These are phyloP conservation scores for Rhyacichthys aspro DNA, from an alignment of 2,797 vertebrate genomes.

Conservation along the genomic window DNA sequence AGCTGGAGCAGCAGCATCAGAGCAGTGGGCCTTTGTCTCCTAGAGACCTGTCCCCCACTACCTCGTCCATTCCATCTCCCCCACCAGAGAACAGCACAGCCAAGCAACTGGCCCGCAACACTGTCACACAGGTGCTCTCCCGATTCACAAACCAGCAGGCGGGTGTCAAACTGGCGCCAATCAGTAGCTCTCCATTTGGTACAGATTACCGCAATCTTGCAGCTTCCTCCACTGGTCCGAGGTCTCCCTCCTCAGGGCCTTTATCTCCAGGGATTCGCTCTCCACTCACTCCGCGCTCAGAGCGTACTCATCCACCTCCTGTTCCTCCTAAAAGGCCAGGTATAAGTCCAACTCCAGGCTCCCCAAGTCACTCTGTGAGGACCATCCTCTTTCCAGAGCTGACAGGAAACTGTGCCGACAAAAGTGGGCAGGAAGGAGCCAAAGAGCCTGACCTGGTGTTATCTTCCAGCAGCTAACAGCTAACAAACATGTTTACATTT, in stretches of 20 bases:
- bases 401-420: conserved; percentile 84
- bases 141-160: conserved; percentile 95
- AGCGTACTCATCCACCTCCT: conserved; percentile 88
- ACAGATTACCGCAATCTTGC: conserved; percentile 94
- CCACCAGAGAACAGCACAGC: conserved; percentile 87
- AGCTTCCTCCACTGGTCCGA: conserved; percentile 76
- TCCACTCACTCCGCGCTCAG: conserved; percentile 88
- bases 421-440: conserved; percentile 80
- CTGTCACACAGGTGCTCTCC: conserved; percentile 97
- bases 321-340: conserved; percentile 92
- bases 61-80: conserved; percentile 77
- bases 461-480: conserved; percentile 88
- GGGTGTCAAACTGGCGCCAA: conserved; percentile 83
- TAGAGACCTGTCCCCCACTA: conserved; percentile 92
- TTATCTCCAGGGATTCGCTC: conserved; percentile 90
- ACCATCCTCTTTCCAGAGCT: conserved; percentile 83
- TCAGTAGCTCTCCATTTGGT: conserved; percentile 95
- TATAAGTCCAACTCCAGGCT: conserved; percentile 86
- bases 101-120: conserved; percentile 96
- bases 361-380: conserved; percentile 76
- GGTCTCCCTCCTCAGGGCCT: conserved; percentile 77
- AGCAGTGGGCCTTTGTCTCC: conserved; percentile 86
- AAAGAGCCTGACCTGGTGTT: conserved; percentile 91
- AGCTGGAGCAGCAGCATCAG: conserved; percentile 87
- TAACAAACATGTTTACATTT: conserved; percentile 8